Conservation (phyloP, 2,113 vertebrate genomes). For the Pundamilia nyererei region DNA sequence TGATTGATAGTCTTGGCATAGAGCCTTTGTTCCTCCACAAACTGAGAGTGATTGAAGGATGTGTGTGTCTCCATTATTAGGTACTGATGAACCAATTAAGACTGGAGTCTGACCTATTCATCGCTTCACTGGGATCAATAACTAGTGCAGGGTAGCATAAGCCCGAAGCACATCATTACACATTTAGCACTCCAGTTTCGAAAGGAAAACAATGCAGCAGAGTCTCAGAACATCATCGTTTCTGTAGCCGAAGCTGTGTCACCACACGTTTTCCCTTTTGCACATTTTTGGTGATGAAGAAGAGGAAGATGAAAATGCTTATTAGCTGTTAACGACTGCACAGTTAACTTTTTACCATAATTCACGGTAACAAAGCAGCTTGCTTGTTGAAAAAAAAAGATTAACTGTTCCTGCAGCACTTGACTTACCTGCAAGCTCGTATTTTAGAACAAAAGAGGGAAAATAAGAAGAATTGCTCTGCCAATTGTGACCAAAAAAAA, state of each 20-base stretch:
- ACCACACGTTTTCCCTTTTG: neutral
- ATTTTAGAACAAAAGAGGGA: neutral
- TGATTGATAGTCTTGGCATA: neutral
- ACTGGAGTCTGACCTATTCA: neutral
- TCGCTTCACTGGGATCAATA: neutral
- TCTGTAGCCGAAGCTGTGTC: neutral
- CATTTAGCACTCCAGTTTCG: neutral
- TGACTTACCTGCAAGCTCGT: neutral
- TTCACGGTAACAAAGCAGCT: neutral
- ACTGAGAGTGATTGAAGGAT: neutral
- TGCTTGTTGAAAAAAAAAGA: neutral
- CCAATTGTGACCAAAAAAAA: neutral
- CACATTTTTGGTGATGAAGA: neutral
- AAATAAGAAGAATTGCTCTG: neutral
- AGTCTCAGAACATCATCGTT: neutral
- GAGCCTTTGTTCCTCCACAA: neutral
- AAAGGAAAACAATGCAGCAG: neutral
- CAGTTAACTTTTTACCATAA: neutral
- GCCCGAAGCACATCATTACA: neutral
- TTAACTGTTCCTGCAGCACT: neutral
- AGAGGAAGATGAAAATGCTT: neutral
- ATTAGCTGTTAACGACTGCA: neutral
- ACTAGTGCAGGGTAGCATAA: neutral
- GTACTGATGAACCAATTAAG: constrained; percentile 8
- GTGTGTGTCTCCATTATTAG: neutral